Evolutionary conservation across 1,140 invertebrate genomes (phyloP).

Genomic region (Fopius arisanus): DNA sequence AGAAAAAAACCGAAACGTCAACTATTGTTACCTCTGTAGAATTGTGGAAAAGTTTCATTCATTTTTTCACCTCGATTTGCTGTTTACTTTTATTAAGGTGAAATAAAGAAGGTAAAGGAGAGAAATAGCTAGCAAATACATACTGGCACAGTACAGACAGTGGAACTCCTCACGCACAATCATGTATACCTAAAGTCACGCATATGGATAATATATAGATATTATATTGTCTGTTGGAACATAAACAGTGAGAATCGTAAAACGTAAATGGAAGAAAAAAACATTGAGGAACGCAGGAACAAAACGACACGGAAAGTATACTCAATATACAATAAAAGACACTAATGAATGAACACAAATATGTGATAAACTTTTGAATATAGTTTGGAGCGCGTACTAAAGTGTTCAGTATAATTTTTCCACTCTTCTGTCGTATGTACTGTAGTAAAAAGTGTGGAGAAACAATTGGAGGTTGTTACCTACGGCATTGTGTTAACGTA

Average conservation of each 20-base stretch:
- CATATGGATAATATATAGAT: background rate
- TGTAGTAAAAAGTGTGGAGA: background rate
- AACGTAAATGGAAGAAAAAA: background rate
- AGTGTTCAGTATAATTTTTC: background rate
- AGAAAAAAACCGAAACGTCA: constrained; percentile 2
- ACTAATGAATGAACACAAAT: background rate
- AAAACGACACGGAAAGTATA: background rate
- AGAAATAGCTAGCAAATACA: constrained; percentile 16
- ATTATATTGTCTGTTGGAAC: background rate
- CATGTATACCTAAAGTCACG: background rate
- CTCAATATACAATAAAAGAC: background rate
- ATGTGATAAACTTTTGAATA: background rate
- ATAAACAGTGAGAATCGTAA: background rate
- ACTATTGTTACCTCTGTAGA: background rate
- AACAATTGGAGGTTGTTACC: background rate
- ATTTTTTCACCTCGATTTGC: constrained; percentile 17
- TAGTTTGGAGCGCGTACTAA: background rate
- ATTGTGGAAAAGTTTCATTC: background rate
- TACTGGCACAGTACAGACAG: background rate
- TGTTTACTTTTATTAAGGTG: constrained; percentile 21
- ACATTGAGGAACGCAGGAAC: background rate
- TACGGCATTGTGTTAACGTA: background rate
- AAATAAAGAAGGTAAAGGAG: background rate
- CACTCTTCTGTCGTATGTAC: background rate
- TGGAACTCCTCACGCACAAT: background rate